Evolutionary conservation across 2,888 invertebrate species (phyloP), one percentile per base, ranked within the genome.

Genomic region (Drosophila niveifrons): DNA sequence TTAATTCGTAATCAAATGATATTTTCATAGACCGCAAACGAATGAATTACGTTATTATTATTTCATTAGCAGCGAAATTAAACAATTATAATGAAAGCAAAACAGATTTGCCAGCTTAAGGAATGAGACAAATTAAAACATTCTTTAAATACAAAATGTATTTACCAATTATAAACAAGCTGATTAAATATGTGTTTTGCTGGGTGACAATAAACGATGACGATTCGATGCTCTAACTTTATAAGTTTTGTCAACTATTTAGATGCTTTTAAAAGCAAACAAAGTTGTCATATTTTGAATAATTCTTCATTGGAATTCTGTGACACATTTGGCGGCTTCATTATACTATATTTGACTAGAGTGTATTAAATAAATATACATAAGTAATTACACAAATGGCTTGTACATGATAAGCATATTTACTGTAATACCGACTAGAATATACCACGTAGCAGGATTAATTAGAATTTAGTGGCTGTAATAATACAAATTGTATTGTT

Each of bases 51-150:
- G 3, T 18, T 43, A 28, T 17, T 43, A 28, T 17, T 43, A n/a
- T 28, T 55, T 31, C 43, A 29, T 31, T 31, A 6, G 18, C 9
- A 10, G 34, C 28, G 13, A 23, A 23, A 36, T 57, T 11, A 11
- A 46, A 43, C 15, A 43, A 28, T 41, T 18, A 13, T 10, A 34
- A n/a, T 56, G 29, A 34, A 31, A 46, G 11, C 6, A 46, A 56
- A 46, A 56, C 56, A 18, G 34, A 56, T 44, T 55, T 31, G 44
- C 9, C 43, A 44, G 29, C 31, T 29, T 55, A 43, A 55, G 41
- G 39, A 41, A 41, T 23, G 8, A 15, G 29, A 29, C 53, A 17
- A 53, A 28, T 28, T 41, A 41, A 52, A 43, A n/a, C n/a, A 31
- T 31, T 51, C 8, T 23, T 11, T 36, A 36, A 18, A 18, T 36